Base-by-base conservation (phyloP, 2,797 vertebrate genomes). In the Enteromius viviparus region DNA sequence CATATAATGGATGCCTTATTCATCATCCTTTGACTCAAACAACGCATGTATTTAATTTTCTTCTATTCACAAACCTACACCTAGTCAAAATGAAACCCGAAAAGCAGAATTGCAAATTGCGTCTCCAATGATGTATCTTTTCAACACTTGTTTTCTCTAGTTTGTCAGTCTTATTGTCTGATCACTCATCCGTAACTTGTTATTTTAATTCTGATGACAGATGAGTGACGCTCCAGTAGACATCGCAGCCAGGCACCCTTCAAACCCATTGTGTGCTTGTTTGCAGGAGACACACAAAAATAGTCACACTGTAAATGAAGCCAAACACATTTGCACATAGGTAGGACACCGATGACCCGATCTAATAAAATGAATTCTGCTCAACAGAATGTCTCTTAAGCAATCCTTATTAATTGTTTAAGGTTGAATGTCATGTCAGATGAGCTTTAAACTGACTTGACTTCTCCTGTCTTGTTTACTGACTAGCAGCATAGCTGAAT, bases 401-500 rank as follows among this genome's bases (percentile, higher is more conserved):
- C 5, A 3, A 34, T 69, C 49, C n/a, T 7, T 69, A 51, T 47
- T 51, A 55, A 45, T 76, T 55, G 29, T 45, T 29, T 42, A 7
- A 69, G 34, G 23, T 66, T 76, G 62, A 58, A 71, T 32, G 74
- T 68, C 26, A 21, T 84, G 87, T 87, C 89, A 89, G 85, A 78
- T 92, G 87, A 90, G 81, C 70, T 53, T 80, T 91, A 92, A 93
- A 89, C 64, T 26, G 87, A 90, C 80, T 72, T 87, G 91, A 91
- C 88, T 92, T 76, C 58, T 62, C 76, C 80, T 92, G 91, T 90
- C 92, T 91, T 86, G 88, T 88, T 86, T 88, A 83, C 88, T 90
- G 84, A 87, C 83, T 60, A 82, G 91, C 92, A 11, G 60, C 47
- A 81, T 90, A 78, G 88, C 88, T 85, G 80, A 91, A 90, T 87